Evolutionary conservation across 1,140 invertebrate genomes (phyloP), one percentile per base, ranked within the genome.

Genomic region (Polypedilum vanderplanki): DNA sequence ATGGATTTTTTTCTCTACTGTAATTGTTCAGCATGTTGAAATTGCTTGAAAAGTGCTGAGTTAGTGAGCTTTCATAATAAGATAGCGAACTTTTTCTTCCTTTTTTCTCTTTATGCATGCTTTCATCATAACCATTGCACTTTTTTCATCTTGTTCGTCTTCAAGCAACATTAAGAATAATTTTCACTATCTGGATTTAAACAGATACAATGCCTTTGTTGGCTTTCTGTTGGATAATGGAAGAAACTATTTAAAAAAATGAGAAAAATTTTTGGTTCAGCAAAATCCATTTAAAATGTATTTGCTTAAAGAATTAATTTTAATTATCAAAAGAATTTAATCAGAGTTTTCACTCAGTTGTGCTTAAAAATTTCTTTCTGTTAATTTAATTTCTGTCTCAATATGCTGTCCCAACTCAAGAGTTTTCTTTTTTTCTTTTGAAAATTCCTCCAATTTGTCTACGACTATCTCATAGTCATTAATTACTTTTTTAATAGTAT

Each of bases 401-500:
- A 15, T 57, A 57, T 15, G n/a, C 17, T 9, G 65, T 18, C n/a
- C 18, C 17, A 18, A 18, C 18, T 70, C 18, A n/a, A 70, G 1
- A n/a, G 18, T 70, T 70, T n/a, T 7, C n/a, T n/a, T 70, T 18
- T 8, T 18, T 18, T 22, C 0, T 9, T 5, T 20, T 8, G 20
- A 67, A 67, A 70, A 70, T 10, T 70, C 20, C 17, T 70, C 18
- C 18, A 70, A 70, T 70, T 70, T 70, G 65, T 70, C 65, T 70
- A 70, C 65, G 10, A 70, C 65, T 70, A 20, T 22, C 20, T 70
- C 20, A 3, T 17, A 18, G 65, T 70, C 65, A 70, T 70, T 70
- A 70, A 70, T 70, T 70, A 70, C 65, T 70, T 70, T 70, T 70
- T 70, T 70, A 67, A 67, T 67, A 67, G 64, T 67, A 17, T 67